A percentile compares a stretch with the other conserved stretches of the same genome.
Evolutionary conservation across 2,888 invertebrate genomes (phyloP).

Genomic region (Seladonia tumulorum): DNA sequence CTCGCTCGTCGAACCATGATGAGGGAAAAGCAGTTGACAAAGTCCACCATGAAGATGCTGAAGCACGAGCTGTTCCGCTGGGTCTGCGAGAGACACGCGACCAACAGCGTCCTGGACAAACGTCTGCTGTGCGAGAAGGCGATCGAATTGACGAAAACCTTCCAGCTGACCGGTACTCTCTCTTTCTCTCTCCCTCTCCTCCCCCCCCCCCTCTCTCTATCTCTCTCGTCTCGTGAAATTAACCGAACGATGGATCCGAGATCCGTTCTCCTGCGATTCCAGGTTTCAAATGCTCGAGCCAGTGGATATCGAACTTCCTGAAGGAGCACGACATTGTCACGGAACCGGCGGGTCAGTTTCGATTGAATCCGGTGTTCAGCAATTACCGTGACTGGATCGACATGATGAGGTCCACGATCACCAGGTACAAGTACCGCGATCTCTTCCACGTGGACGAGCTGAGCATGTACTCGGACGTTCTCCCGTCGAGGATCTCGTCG

Average conservation of each 20-base stretch:
- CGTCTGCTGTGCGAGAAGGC: conserved; percentile 71
- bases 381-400: conserved; percentile 76
- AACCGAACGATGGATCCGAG: not conserved
- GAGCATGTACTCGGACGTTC: conserved; percentile 72
- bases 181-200: too few species aligned
- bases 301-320: conserved; percentile 75
- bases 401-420: conserved; percentile 70
- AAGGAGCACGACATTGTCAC: conserved; percentile 72
- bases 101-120: conserved; percentile 69
- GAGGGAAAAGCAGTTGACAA: not conserved
- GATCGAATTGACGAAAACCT: conserved; percentile 63
- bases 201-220: too few species aligned
- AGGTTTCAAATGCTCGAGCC: conserved; percentile 75
- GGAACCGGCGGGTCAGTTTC: conserved; percentile 46
- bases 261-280: not conserved
- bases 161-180: conserved; percentile 65
- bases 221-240: not conserved
- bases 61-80: conserved; percentile 74
- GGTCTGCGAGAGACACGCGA: conserved; percentile 76
- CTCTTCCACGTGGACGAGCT: conserved; percentile 77
- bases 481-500: conserved; percentile 42
- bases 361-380: conserved; percentile 70
- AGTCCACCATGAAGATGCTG: conserved; percentile 59
- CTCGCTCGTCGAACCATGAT: not conserved
- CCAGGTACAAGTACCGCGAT: conserved; percentile 72